Evolutionary conservation across 2,888 invertebrate genomes (phyloP).

Genomic region (Plebejus melissa): DNA sequence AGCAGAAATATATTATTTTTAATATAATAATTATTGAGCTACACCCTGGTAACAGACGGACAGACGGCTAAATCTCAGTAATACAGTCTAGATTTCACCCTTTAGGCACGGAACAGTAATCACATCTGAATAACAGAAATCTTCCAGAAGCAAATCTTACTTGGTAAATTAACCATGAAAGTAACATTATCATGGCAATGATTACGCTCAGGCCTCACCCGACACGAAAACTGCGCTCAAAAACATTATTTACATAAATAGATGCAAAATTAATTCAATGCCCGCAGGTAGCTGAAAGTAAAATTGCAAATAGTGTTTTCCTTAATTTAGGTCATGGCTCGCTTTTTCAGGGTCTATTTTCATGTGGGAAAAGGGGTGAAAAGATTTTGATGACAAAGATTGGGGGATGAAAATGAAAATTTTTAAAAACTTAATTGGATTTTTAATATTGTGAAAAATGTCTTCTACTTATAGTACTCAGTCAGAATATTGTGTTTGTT

Average conservation of each 20-base stretch:
- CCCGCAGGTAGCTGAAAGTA: slow-evolving; percentile 29
- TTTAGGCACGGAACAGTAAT: not conserved
- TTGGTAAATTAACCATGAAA: not conserved
- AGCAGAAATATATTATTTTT: too few relatives aligned
- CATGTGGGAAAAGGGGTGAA: not conserved
- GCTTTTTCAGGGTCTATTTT: slow-evolving; percentile 6
- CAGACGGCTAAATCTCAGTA: not conserved
- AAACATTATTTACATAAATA: slow-evolving; percentile 38
- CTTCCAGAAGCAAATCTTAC: not conserved
- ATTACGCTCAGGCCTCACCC: slow-evolving; percentile 7
- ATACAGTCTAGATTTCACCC: not conserved
- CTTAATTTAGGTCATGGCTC: slow-evolving; percentile 6
- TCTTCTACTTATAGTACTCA: too few relatives aligned
- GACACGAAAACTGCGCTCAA: slow-evolving; percentile 1
- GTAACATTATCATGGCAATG: not conserved
- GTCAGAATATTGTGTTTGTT: too few relatives aligned
- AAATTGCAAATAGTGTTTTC: slow-evolving; percentile 27
- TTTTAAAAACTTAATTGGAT: not conserved
- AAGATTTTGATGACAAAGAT: not conserved
- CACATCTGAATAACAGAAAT: not conserved
- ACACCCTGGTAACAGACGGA: not conserved
- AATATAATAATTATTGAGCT: not conserved
- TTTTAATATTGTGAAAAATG: not conserved
- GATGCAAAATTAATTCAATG: slow-evolving; percentile 36
- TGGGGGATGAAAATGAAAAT: not conserved